phyloP scores from a whole-genome alignment of 2,888 invertebrate genomes.

The Epinotia brunnichana region DNA sequence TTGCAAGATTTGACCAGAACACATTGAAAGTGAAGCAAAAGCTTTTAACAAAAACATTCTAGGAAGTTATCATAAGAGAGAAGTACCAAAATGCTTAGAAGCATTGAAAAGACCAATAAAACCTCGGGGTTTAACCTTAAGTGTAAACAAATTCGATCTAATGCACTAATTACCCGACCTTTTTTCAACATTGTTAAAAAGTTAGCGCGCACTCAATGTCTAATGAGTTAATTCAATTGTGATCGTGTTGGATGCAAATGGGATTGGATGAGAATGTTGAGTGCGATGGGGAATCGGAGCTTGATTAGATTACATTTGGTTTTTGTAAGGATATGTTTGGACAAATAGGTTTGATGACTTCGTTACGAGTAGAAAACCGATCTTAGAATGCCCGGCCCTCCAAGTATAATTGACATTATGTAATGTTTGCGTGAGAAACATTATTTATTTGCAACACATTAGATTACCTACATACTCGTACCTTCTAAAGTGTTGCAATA shows the following conservation, averaged over 20 bases:
- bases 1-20: no score
- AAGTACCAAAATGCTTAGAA: background rate
- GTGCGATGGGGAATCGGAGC: slow-evolving; percentile 19
- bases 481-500: no score
- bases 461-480: no score
- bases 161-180: slow-evolving; percentile 41
- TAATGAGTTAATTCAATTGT: slow-evolving; percentile 41
- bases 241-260: slow-evolving; percentile 43
- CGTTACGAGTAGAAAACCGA: no score
- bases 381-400: no score
- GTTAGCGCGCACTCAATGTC: slow-evolving; percentile 38
- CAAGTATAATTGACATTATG: no score
- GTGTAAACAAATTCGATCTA: slow-evolving; percentile 43
- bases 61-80: background rate
- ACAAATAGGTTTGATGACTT: slow-evolving; percentile 1
- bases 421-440: no score
- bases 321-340: slow-evolving; percentile 17
- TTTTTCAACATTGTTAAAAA: slow-evolving; percentile 36
- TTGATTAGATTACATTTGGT: slow-evolving; percentile 31
- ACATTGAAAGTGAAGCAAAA: no score
- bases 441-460: no score
- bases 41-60: no score
- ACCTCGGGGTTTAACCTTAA: slow-evolving; percentile 13
- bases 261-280: slow-evolving; percentile 36
- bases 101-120: slow-evolving; percentile 9